Base-by-base conservation (phyloP, 2,797 vertebrate genomes). In the Neomorphus geoffroyi region DNA sequence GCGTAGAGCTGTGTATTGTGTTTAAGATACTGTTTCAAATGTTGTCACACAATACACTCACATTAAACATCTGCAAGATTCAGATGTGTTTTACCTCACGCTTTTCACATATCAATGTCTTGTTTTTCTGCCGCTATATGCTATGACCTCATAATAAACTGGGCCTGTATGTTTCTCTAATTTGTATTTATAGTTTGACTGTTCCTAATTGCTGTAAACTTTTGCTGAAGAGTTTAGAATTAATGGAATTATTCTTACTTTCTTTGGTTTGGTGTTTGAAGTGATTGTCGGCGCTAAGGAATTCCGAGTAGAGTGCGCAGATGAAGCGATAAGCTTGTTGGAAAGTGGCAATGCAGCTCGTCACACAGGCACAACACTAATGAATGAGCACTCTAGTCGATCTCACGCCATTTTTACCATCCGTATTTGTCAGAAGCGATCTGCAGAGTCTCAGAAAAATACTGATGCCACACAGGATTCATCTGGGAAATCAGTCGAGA, bases 341-440 rank as follows among this genome's bases (percentile, higher is more conserved):
- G 97, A 98, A 96, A 97, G 96, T 15, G 99, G 99, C 28, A 99
- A 98, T 39, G 97, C 98, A 33, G 97, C 98, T 50, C 98, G 99
- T 48, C 99, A 98, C 93, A 99, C 98, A 6, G 77, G 98, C 35
- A 94, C 96, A 80, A 99, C 99, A 5, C 98, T 98, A 61, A 98
- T 98, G 98, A 99, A 99, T 6, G 98, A 99, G 72, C 98, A 98
- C 88, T 99, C 98, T 18, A 99, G 99, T 90, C 98, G 99, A 77
- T 99, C 99, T 62, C 99, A 99, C 5, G 97, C 98, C 51, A 98
- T 99, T 96, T 98, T 99, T 97, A 99, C 98, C 41, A 98, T 99
- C 82, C 98, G 95, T 82, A 94, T 99, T 94, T 91, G 87, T 86
- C 98, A 98, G 96, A 94, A 97, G 72, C 95, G 88, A 43, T 84